These are phyloP conservation scores for Podarcis cretensis DNA, from an alignment of 2,113 vertebrate species.

Conservation along the genomic window DNA sequence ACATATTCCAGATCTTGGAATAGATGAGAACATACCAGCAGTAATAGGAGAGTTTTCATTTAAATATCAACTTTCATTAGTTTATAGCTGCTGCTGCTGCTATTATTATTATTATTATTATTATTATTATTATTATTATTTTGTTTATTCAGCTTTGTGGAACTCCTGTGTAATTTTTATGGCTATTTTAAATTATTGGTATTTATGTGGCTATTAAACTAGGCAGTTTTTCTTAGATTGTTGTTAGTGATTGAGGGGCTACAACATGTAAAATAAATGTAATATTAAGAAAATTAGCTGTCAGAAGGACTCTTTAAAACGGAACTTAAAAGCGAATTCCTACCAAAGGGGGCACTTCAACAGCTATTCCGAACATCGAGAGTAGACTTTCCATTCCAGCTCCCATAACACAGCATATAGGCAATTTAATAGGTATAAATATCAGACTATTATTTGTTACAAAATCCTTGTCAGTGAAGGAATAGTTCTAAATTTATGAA, in stretches of 20 bases:
- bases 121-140: not conserved
- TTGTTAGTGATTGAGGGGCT: not conserved
- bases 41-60: not conserved
- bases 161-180: not conserved
- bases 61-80: not conserved
- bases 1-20: not conserved
- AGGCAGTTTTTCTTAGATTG: not conserved
- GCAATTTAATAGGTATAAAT: not conserved
- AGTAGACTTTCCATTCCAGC: slow-evolving; percentile 1
- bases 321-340: not conserved
- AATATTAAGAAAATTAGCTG: not conserved
- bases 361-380: not conserved
- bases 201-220: not conserved
- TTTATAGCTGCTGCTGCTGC: not conserved
- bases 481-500: not conserved
- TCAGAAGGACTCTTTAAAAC: not conserved
- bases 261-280: not conserved
- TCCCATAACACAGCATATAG: not conserved
- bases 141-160: not conserved
- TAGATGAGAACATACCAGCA: not conserved
- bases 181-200: not conserved
- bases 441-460: not conserved
- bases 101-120: not conserved
- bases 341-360: not conserved
- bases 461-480: not conserved